Evolutionary conservation across 2,113 vertebrate genomes (phyloP), one percentile per base, ranked within the genome.

Genomic region (Poecile atricapillus): DNA sequence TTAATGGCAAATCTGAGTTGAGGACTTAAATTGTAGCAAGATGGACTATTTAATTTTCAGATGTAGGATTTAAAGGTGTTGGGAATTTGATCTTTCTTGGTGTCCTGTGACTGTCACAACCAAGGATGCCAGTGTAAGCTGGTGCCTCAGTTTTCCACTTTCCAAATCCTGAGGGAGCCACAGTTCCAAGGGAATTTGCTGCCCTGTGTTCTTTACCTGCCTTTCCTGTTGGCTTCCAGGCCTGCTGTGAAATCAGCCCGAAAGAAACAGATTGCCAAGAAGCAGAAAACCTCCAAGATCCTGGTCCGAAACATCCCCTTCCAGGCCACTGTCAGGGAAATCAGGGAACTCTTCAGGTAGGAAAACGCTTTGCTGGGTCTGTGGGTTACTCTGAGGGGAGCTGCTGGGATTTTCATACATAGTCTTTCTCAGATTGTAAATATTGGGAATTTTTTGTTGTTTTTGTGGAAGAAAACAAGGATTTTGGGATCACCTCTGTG

Each of bases 321-420:
- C 98, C 99, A 99, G 92, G 99, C 99, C 43, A 97, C 98, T 1
- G 97, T 97, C 87, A 97, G 94, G 74, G 99, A 99, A 96, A 97
- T 99, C 94, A 97, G 98, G 24, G 99, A 99, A 55, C 99, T 99
- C 37, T 99, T 99, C 98, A 99, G 99, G 99, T 99, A 97, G 95
- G 97, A 30, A 21, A 21, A 16, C 0, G 2, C 22, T 52, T 58
- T 9, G 0, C 4, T 1, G 3, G 7, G 3, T 49, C 35, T 87
- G 9, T 0, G 4, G 43, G 2, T n/a, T 6, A 21, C 62, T 52
- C 41, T 1, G 1, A 22, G 20, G 27, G 73, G 58, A 81, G 52
- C 73, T 1, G 21, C 2, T 47, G 2, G 7, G 46, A 3, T 87
- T 75, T 68, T 49, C 33, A 3, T 31, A 1, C 0, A 0, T 16